Evolutionary conservation across 2,888 invertebrate genomes (phyloP).

Genomic region (Anthoptus insignis): DNA sequence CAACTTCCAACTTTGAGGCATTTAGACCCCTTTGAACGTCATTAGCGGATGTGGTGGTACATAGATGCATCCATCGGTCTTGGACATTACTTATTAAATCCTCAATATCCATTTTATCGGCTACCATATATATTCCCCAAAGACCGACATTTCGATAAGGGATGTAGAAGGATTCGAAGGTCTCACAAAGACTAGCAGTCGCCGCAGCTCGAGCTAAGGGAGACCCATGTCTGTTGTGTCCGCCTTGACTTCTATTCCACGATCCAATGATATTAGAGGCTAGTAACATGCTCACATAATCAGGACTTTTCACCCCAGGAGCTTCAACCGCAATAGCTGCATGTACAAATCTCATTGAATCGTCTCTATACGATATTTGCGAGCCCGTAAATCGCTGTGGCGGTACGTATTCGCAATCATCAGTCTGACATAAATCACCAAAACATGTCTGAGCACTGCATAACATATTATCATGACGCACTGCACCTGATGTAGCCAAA

Average conservation of each 20-base stretch:
- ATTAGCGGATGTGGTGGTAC: constrained; percentile 54
- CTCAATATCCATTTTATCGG: constrained; percentile 61
- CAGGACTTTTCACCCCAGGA: constrained; percentile 65
- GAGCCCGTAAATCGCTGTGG: constrained; percentile 58
- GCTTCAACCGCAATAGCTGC: constrained; percentile 79
- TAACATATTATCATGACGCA: constrained; percentile 88
- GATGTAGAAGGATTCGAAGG: constrained; percentile 76
- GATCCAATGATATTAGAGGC: constrained; percentile 70
- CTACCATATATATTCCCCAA: constrained; percentile 80
- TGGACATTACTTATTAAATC: constrained; percentile 69
- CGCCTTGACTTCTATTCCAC: constrained; percentile 71
- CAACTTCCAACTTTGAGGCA: constrained; percentile 61
- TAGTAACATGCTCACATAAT: constrained; percentile 65
- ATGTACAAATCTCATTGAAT: constrained; percentile 74
- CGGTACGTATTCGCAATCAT: constrained; percentile 46
- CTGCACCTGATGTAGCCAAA: constrained; percentile 90
- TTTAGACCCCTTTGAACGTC: constrained; percentile 68
- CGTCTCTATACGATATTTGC: constrained; percentile 66
- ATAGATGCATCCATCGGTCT: constrained; percentile 72
- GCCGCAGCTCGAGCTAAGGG: constrained; percentile 63
- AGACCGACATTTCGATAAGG: constrained; percentile 74
- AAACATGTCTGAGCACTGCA: constrained; percentile 82
- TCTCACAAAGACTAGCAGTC: constrained; percentile 62
- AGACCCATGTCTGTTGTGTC: constrained; percentile 59
- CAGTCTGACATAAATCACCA: constrained; percentile 72